Evolutionary conservation across 2,888 invertebrate genomes (phyloP).

Genomic region (Leptodirus hochenwartii): DNA sequence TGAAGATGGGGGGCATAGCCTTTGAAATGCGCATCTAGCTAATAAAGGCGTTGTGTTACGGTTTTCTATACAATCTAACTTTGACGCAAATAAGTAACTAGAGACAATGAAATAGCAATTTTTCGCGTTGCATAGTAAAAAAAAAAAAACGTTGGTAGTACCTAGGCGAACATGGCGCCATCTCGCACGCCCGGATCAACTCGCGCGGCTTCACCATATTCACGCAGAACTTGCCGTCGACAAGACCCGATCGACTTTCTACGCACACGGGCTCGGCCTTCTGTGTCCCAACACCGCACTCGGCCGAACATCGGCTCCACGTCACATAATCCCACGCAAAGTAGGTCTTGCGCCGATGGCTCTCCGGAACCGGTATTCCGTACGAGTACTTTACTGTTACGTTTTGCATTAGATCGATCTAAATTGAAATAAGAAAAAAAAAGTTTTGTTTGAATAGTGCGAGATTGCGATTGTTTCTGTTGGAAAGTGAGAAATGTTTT

Average conservation of each 20-base stretch:
- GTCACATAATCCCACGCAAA: conserved; percentile 32
- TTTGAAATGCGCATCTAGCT: no score
- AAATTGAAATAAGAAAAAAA: conserved; percentile 14
- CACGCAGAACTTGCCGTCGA: conserved; percentile 15
- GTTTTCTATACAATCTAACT: no score
- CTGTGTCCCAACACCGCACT: conserved; percentile 33
- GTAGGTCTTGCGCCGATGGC: conserved; percentile 21
- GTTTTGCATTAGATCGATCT: conserved; percentile 14
- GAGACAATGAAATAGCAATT: not conserved
- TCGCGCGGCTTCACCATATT: conserved; percentile 11
- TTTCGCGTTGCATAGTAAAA: conserved; percentile 2
- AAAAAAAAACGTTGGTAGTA: conserved; percentile 8
- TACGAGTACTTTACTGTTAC: conserved; percentile 15
- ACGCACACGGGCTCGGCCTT: conserved; percentile 15
- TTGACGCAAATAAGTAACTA: no score
- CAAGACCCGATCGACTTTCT: conserved; percentile 15
- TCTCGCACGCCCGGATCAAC: conserved; percentile 15
- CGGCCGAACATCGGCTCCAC: conserved; percentile 34
- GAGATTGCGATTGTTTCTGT: no score
- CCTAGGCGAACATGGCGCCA: conserved; percentile 16
- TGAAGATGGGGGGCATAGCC: no score
- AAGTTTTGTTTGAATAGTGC: no score
- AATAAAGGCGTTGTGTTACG: no score
- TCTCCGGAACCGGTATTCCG: conserved; percentile 10
- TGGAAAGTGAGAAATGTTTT: no score